Conservation (phyloP, 2,888 invertebrate species). For the Coelinius sp. region DNA sequence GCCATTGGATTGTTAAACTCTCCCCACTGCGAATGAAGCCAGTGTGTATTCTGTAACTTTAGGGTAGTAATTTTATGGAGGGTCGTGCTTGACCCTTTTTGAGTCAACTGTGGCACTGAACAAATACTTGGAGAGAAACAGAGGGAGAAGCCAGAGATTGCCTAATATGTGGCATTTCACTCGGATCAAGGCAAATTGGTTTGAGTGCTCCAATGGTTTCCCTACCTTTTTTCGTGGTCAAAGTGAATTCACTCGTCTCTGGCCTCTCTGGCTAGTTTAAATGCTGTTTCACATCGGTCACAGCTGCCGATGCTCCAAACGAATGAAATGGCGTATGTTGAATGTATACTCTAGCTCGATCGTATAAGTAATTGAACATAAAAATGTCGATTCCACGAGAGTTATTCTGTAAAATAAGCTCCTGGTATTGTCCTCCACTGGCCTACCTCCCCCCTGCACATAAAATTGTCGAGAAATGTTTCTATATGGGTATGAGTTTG, state of each 20-base stretch:
- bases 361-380: conserved; percentile 52
- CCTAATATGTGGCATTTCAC: conserved; percentile 12
- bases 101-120: neutral
- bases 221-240: conserved; percentile 5
- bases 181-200: conserved; percentile 11
- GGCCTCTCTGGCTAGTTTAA: neutral
- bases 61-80: neutral
- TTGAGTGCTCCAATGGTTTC: neutral
- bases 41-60: neutral
- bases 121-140: neutral
- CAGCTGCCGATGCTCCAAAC: conserved; percentile 45
- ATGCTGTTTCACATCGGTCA: conserved; percentile 39
- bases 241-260: neutral
- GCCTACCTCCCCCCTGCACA: neutral
- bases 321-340: conserved; percentile 24
- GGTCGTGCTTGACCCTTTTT: neutral
- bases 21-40: neutral
- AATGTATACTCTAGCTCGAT: conserved; percentile 31
- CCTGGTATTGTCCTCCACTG: conserved; percentile 39
- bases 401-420: conserved; percentile 44
- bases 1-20: conserved; percentile 21
- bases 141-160: neutral
- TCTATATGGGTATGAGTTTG: neutral
- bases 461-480: neutral
- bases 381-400: conserved; percentile 49